A percentile compares a stretch with the other conserved stretches of the same genome.
Conservation (phyloP, 2,888 invertebrate species). For the Bibio marci region DNA sequence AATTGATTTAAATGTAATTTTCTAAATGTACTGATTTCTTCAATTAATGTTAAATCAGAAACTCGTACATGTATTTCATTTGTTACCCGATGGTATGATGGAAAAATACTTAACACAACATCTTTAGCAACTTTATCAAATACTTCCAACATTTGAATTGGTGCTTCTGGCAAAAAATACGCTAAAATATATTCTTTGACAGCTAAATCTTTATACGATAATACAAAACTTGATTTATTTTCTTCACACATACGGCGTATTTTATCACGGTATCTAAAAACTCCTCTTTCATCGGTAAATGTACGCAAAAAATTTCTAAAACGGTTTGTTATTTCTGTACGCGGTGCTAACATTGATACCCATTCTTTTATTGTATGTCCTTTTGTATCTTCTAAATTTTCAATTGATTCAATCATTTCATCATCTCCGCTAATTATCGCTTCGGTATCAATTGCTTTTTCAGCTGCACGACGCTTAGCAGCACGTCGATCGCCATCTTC, state of each 20-base stretch:
- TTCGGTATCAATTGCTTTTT: constrained; percentile 53
- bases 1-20: constrained; percentile 85
- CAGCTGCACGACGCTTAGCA: constrained; percentile 57
- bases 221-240: constrained; percentile 75
- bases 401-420: constrained; percentile 84
- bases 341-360: constrained; percentile 89
- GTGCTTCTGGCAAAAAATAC: constrained; percentile 95
- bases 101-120: constrained; percentile 83
- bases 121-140: constrained; percentile 91
- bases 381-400: constrained; percentile 94
- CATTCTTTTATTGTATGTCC: constrained; percentile 90
- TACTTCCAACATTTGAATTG: constrained; percentile 89
- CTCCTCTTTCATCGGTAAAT: constrained; percentile 70
- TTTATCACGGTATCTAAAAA: constrained; percentile 79
- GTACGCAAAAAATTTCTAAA: constrained; percentile 86
- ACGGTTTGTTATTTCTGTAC: constrained; percentile 88
- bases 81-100: constrained; percentile 88
- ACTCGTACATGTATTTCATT: constrained; percentile 90
- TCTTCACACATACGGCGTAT: constrained; percentile 90
- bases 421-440: constrained; percentile 32
- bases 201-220: constrained; percentile 85
- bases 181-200: constrained; percentile 84
- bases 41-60: constrained; percentile 85
- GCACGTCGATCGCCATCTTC: constrained; percentile 13
- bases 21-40: constrained; percentile 84